Evolutionary conservation across 2,113 vertebrate species (phyloP).

Genomic region (Megaceryle maxima): DNA sequence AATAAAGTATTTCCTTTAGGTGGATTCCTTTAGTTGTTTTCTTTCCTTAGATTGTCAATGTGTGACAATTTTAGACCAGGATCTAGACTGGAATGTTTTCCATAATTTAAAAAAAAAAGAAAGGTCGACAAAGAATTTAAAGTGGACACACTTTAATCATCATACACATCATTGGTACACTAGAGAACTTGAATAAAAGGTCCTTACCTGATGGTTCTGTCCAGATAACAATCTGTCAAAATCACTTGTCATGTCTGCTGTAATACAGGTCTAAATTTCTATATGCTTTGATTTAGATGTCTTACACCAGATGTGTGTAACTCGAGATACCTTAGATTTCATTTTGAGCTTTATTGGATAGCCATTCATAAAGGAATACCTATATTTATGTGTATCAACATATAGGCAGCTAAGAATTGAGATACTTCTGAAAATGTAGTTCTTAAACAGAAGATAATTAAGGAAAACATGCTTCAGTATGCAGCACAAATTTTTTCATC

Average conservation of each 20-base stretch:
- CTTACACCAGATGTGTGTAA: neutral
- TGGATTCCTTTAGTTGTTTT: neutral
- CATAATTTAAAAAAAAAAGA: neutral
- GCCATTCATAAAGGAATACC: neutral
- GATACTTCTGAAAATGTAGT: neutral
- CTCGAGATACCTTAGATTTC: neutral
- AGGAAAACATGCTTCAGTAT: neutral
- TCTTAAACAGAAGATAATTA: neutral
- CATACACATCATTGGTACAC: neutral
- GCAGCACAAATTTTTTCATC: neutral
- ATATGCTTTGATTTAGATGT: neutral
- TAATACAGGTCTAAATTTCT: neutral
- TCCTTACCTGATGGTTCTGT: neutral
- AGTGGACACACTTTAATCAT: neutral
- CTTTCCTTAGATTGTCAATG: neutral
- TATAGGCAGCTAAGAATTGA: neutral
- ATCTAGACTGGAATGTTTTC: neutral
- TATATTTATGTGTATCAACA: neutral
- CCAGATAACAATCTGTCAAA: neutral
- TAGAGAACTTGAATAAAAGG: neutral
- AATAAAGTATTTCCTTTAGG: neutral
- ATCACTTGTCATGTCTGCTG: neutral
- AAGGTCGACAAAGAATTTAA: neutral
- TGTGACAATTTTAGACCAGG: neutral
- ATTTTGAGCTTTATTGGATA: neutral